Base-by-base conservation (phyloP, 2,888 invertebrate genomes). In the Eulithis prunata region DNA sequence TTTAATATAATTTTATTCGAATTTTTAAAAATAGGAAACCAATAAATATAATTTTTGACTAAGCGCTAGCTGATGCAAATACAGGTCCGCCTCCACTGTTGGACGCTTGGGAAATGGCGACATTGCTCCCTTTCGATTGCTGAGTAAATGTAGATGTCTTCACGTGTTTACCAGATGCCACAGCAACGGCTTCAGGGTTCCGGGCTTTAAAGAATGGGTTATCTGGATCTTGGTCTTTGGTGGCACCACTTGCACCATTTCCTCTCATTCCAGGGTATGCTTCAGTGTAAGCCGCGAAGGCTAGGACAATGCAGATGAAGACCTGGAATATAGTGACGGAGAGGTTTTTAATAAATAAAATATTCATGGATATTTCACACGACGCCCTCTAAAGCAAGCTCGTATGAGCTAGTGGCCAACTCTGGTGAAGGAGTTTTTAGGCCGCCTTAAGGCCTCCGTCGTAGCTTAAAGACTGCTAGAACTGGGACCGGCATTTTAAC, bases 171-270 rank as follows among this genome's bases (percentile, higher is more conserved):
- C 67, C 67, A 13, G 4, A 0, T 4, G 63, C 56, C 6, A 0
- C 5, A 36, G 63, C 59, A 0, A 13, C 11, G n/a, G 38, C 13
- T 43, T 45, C 41, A 1, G 5, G 41, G 41, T 5, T 51, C 4
- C 7, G 21, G 43, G 3, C 6, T 4, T 10, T 52, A 32, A 28
- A 45, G 47, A 14, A 14, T 2, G 54, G 47, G 13, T 60, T 60
- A 10, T 6, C 4, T 54, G 62, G 60, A 8, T 67, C 67, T 4
- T 36, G 52, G 52, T 67, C 60, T 4, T 11, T 2, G n/a, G 1
- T 8, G 0, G 57, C 63, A 8, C 63, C 67, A 49, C 66, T 63
- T 0, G 60, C 63, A 12, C 63, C 55, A 4, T 52, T 51, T 0
- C 46, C 53, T 6, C 60, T 38, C 36, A 60, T 55, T 2, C 55